Evolutionary conservation across 2,113 vertebrate genomes (phyloP).

Genomic region (Chloropsis hardwickii): DNA sequence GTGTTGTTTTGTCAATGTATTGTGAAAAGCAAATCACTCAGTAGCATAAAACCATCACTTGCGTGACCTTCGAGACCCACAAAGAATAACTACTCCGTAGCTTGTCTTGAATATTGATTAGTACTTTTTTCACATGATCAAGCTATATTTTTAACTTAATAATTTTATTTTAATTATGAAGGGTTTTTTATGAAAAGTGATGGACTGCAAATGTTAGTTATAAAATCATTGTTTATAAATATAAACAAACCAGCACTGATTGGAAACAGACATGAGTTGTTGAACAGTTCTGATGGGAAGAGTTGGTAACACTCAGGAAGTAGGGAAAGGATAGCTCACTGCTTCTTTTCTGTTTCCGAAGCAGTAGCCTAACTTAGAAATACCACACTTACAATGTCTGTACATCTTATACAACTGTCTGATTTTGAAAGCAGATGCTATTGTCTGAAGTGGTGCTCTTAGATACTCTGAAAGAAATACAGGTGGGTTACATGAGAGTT

Average conservation of each 20-base stretch:
- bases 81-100: conserved; percentile 74
- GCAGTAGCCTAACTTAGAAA: neutral
- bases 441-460: neutral
- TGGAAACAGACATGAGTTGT: neutral
- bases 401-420: neutral
- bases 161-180: conserved; percentile 61
- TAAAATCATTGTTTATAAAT: neutral
- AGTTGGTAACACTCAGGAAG: neutral
- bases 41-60: conserved; percentile 81
- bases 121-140: conserved; percentile 56
- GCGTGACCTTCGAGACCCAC: conserved; percentile 78
- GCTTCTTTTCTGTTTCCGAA: neutral
- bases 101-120: conserved; percentile 72
- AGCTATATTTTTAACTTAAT: conserved; percentile 57
- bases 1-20: conserved; percentile 82
- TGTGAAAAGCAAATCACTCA: conserved; percentile 79
- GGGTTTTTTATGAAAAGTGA: neutral
- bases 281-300: neutral
- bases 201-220: neutral
- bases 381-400: neutral
- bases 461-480: neutral
- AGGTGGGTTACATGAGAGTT: neutral
- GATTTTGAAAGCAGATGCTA: neutral
- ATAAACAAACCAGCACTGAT: neutral
- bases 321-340: neutral